phyloP scores from a whole-genome alignment of 2,797 vertebrate species.

The Eutrigla gurnardus region DNA sequence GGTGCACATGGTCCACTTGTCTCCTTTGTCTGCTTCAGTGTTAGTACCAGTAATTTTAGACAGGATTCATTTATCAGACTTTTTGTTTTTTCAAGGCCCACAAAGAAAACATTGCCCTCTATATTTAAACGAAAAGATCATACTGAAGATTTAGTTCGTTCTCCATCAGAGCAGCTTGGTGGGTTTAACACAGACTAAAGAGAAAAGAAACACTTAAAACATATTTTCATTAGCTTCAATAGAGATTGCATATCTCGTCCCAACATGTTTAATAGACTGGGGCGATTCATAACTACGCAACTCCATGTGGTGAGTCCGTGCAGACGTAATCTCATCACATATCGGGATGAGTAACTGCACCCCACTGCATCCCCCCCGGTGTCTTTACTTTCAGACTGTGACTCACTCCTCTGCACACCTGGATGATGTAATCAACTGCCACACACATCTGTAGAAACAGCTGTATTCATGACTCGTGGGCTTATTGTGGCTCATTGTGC shows the following conservation, averaged over 20 bases:
- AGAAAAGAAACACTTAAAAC: background rate
- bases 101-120: background rate
- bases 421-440: slow-evolving; percentile 43
- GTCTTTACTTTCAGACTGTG: slow-evolving; percentile 29
- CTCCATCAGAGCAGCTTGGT: background rate
- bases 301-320: slow-evolving; percentile 13
- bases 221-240: background rate
- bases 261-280: background rate
- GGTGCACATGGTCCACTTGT: slow-evolving; percentile 43
- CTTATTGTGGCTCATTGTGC: background rate
- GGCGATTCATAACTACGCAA: slow-evolving; percentile 1
- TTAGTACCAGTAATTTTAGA: background rate
- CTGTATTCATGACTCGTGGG: slow-evolving; percentile 27
- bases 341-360: slow-evolving; percentile 17
- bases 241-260: background rate
- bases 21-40: slow-evolving; percentile 1
- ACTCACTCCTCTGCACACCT: slow-evolving; percentile 60
- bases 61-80: background rate
- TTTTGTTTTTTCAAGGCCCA: background rate
- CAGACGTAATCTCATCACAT: slow-evolving; percentile 15
- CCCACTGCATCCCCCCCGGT: background rate
- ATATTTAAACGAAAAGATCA: background rate
- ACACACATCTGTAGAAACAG: slow-evolving; percentile 6
- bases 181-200: background rate
- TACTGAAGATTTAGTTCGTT: background rate